Evolutionary conservation across 2,888 invertebrate species (phyloP).

Genomic region (Limnephilus rhombicus): DNA sequence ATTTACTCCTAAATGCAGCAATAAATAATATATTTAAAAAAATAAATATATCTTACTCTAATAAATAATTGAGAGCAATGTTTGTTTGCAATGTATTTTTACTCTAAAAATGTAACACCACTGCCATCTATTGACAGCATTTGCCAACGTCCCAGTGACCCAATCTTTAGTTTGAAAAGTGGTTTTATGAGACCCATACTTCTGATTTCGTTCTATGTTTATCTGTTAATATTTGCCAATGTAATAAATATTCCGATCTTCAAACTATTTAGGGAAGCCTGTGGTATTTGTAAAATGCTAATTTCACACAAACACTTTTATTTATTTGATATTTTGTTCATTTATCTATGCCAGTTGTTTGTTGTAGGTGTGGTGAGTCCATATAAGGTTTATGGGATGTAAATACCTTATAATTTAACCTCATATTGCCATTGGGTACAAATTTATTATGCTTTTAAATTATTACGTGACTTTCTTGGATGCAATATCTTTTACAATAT

Average conservation of each 20-base stretch:
- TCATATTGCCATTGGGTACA: neutral
- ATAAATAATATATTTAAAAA: too few relatives aligned
- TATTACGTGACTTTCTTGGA: neutral
- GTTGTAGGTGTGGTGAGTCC: neutral
- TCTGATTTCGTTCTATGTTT: neutral
- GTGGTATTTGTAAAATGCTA: neutral
- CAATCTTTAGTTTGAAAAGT: neutral
- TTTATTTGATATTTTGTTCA: neutral
- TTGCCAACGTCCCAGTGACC: neutral
- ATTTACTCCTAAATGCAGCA: too few relatives aligned
- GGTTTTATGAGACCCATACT: neutral
- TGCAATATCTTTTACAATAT: neutral
- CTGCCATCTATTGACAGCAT: neutral
- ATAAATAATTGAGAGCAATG: too few relatives aligned
- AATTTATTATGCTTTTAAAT: neutral
- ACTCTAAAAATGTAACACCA: neutral
- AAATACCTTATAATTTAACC: neutral
- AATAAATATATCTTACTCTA: too few relatives aligned
- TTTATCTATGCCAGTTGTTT: neutral
- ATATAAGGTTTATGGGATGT: neutral
- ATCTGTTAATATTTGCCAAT: neutral
- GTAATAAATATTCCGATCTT: neutral
- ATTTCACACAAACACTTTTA: neutral
- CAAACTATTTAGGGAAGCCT: neutral
- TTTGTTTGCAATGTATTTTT: neutral